Base-by-base conservation (phyloP, 2,888 invertebrate species). In the Microplitis deprimator region DNA sequence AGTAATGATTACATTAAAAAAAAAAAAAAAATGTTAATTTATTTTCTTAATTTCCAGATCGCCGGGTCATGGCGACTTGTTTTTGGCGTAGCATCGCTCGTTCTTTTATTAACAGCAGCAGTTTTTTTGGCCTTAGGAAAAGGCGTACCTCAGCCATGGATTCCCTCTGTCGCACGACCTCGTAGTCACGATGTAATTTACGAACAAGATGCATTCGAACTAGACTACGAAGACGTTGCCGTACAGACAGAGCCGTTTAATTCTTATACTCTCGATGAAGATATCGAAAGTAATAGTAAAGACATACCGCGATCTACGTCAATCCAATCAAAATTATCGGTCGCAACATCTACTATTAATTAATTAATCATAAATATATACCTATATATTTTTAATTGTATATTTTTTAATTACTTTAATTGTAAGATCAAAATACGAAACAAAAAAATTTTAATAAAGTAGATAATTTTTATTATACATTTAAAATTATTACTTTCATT, bases 71-170 rank as follows among this genome's bases (percentile, higher is more conserved):
- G 93, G 93, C 88, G 92, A 20, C 83, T 92, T 17, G 92, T 93
- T 2, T 93, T 93, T 81, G 92, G 92, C 0, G 91, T 92, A 5
- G 92, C 92, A 1, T 92, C 92, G 1, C 91, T 91, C 1, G 92
- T 92, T 10, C 84, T 92, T n/a, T 83, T 92, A 6, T 89, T 91
- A n/a, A 92, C 92, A 3, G 91, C 92, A 1, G 90, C 91, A 1
- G 91, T 92, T 68, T 93, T 92, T 84, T 89, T 92, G 87, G 90
- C 91, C 0, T 90, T 92, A 77, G 92, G 92, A 6, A 92, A 92
- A 81, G 93, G 93, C 3, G 91, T 92, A 5, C 91, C 92, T 0
- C 93, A 93, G 81, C 91, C 92, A 20, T 93, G 93, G 93, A 92
- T 90, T 59, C 88, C 89, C 0, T 89, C 89, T 1, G 89, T 90